Evolutionary conservation across 37 sponge, comb jelly and placozoan genomes (phyloP).

Genomic region (Chondrilla cf. caribensis): DNA sequence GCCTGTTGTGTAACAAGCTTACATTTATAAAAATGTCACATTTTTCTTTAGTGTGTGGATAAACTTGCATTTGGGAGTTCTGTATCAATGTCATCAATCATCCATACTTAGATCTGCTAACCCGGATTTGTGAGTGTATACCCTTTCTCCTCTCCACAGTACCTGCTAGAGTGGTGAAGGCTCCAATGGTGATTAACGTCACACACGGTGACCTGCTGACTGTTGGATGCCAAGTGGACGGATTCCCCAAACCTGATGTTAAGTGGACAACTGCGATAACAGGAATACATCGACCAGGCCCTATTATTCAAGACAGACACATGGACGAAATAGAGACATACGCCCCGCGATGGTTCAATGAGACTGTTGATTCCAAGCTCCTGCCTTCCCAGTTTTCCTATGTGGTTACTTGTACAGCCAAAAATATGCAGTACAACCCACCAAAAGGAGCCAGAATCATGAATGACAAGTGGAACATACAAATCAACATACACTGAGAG

Average conservation of each 20-base stretch:
- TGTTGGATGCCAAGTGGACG: constrained; percentile 9
- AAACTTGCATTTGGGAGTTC: no score
- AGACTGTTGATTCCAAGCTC: neutral
- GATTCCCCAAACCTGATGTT: neutral
- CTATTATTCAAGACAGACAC: neutral
- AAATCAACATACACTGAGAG: no score
- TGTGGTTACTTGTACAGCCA: neutral
- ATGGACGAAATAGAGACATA: no score
- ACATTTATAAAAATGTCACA: no score
- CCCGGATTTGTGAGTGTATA: no score
- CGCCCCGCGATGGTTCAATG: neutral
- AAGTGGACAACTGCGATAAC: neutral
- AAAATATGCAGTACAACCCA: neutral
- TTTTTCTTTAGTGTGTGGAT: no score
- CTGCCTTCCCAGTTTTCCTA: neutral
- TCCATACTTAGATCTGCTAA: no score
- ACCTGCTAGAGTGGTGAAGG: constrained; percentile 1
- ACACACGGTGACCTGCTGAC: neutral
- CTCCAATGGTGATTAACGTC: neutral
- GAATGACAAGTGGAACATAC: neutral
- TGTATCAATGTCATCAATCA: no score
- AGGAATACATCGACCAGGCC: neutral
- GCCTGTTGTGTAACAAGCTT: no score
- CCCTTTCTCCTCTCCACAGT: neutral
- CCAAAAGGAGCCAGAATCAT: neutral